Evolutionary conservation across 2,113 vertebrate species (phyloP).

Genomic region (Lophotis ruficrista): DNA sequence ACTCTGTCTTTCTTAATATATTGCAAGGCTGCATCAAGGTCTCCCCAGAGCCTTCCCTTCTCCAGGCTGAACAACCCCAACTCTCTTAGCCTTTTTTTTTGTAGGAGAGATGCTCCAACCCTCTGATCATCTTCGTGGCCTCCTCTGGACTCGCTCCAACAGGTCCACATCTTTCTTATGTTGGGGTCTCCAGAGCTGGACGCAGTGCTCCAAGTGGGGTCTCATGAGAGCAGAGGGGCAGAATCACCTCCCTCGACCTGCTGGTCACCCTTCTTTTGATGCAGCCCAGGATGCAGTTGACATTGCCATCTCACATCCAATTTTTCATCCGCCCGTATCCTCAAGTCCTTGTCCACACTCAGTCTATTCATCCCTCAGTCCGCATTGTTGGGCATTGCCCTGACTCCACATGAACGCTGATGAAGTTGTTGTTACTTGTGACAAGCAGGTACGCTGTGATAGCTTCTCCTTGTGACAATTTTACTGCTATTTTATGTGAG

Average conservation of each 20-base stretch:
- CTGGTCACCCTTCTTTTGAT: neutral
- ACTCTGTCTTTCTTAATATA: neutral
- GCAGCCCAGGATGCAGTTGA: fast-evolving
- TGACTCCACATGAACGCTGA: neutral
- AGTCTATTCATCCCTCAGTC: neutral
- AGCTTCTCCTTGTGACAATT: neutral
- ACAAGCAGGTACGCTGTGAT: neutral
- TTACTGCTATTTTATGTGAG: neutral
- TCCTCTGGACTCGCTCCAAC: neutral
- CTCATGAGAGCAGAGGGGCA: fast-evolving
- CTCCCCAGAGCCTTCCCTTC: neutral
- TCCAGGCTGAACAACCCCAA: neutral
- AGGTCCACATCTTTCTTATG: neutral
- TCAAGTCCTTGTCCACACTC: neutral
- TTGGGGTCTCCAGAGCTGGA: neutral
- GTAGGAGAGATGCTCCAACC: neutral
- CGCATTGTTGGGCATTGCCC: fast-evolving
- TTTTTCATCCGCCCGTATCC: neutral
- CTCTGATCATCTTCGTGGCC: neutral
- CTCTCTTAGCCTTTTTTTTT: neutral
- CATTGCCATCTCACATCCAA: neutral
- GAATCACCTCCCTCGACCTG: neutral
- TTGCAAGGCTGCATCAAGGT: neutral
- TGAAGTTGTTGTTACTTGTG: neutral
- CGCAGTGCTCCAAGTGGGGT: neutral